Conservation (phyloP, 1,140 invertebrate genomes). For the Phthorimaea operculella region DNA sequence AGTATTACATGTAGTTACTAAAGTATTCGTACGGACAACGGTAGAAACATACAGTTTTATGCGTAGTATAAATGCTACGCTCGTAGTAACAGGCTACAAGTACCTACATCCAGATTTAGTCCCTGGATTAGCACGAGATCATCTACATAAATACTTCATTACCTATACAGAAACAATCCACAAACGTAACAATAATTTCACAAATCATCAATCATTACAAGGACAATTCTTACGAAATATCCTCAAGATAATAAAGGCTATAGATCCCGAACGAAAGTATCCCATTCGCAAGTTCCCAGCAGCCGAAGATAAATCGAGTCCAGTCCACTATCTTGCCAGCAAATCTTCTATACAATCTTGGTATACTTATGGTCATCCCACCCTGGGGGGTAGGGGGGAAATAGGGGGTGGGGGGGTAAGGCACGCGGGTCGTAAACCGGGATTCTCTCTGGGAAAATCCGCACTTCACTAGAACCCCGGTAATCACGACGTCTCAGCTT, state of each 20-base stretch:
- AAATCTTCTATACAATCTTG: constrained; percentile 6
- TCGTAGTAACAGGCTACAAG: too few relatives aligned
- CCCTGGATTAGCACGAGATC: background rate
- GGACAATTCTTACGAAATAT: too few relatives aligned
- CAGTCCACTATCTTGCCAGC: background rate
- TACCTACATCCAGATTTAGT: too few relatives aligned
- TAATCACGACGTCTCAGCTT: constrained; percentile 47
- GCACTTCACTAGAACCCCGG: constrained; percentile 49
- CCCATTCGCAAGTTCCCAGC: background rate
- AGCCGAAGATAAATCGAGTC: background rate
- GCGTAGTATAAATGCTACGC: too few relatives aligned
- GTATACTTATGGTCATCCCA: constrained; percentile 26
- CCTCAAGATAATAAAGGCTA: too few relatives aligned
- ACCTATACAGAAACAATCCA: too few relatives aligned
- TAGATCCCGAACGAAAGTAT: too few relatives aligned
- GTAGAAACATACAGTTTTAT: too few relatives aligned
- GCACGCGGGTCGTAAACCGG: constrained; percentile 46
- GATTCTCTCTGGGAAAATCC: constrained; percentile 55
- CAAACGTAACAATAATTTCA: too few relatives aligned
- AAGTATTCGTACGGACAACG: too few relatives aligned
- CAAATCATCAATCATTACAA: too few relatives aligned
- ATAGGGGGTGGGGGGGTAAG: constrained; percentile 15
- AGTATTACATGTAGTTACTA: too few relatives aligned
- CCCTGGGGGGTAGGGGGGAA: constrained; percentile 9
- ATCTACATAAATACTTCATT: background rate